These are phyloP conservation scores for Glaucomys volans DNA, from an alignment of 2,113 vertebrate genomes.

Conservation along the genomic window DNA sequence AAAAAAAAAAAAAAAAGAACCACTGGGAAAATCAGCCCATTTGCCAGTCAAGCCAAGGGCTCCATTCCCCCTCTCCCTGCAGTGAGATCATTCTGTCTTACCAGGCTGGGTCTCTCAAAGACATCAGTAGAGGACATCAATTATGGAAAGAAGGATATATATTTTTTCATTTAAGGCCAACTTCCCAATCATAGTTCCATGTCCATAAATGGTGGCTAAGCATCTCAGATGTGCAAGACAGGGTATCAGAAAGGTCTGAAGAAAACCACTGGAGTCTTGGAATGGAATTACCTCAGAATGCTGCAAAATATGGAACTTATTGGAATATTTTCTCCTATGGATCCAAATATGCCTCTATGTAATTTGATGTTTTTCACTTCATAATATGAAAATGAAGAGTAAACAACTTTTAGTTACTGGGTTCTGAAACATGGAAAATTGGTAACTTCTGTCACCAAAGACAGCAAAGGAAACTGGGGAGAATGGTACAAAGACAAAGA, in stretches of 20 bases:
- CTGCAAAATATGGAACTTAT: background rate
- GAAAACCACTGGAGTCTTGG: background rate
- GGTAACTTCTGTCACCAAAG: slow-evolving; percentile 36
- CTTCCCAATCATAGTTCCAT: background rate
- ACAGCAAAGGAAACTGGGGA: background rate
- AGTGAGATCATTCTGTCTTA: background rate
- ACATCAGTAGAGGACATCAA: background rate
- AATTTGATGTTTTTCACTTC: slow-evolving; percentile 11
- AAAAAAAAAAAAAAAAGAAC: too few relatives aligned
- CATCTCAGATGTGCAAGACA: background rate
- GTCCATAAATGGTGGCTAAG: background rate
- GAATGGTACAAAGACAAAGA: background rate
- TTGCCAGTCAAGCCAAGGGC: background rate
- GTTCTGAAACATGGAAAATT: background rate
- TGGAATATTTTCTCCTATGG: background rate
- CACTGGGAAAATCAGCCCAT: background rate
- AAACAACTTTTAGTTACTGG: slow-evolving; percentile 58
- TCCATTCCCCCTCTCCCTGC: background rate
- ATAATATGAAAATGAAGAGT: slow-evolving; percentile 15
- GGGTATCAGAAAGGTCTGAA: background rate
- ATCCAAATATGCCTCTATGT: background rate
- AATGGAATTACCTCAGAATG: background rate
- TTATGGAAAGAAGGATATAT: background rate
- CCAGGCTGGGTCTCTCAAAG: background rate
- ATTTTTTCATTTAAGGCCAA: background rate